Evolutionary conservation across 2,888 invertebrate genomes (phyloP).

Genomic region (Uloborus plumipes): DNA sequence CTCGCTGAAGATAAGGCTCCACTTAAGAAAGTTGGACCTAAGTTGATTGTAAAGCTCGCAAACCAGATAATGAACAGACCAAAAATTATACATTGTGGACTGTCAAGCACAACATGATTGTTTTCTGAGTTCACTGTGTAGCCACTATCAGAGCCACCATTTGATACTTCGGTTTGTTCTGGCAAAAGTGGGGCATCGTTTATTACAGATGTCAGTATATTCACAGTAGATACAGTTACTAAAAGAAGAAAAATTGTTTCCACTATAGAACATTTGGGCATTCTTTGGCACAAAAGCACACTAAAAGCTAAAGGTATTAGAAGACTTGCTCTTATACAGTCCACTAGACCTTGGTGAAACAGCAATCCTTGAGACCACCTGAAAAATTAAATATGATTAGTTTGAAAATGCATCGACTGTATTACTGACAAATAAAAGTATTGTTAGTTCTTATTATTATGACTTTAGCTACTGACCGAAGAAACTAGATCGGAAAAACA

Average conservation of each 20-base stretch:
- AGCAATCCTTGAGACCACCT: constrained; percentile 89
- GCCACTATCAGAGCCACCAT: constrained; percentile 28
- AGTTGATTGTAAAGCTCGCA: constrained; percentile 89
- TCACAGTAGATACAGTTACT: constrained; percentile 91
- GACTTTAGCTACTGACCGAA: no score
- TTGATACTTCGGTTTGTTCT: constrained; percentile 68
- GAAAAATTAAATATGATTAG: constrained; percentile 66
- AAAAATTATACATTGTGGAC: constrained; percentile 89
- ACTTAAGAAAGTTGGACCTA: constrained; percentile 88
- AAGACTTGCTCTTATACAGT: constrained; percentile 85
- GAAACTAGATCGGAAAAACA: no score
- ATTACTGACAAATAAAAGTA: no score
- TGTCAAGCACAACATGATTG: constrained; percentile 75
- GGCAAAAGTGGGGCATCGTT: constrained; percentile 89
- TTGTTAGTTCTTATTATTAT: no score
- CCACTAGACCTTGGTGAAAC: constrained; percentile 87
- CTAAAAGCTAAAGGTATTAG: constrained; percentile 84
- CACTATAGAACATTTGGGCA: constrained; percentile 88
- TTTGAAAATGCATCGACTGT: background rate
- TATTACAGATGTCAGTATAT: constrained; percentile 86
- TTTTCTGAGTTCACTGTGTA: constrained; percentile 43
- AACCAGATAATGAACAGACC: constrained; percentile 95
- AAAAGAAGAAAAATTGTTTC: constrained; percentile 89
- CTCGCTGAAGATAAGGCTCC: constrained; percentile 86
- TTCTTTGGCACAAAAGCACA: constrained; percentile 85